Evolutionary conservation across 2,113 vertebrate species (phyloP), one percentile per base, ranked within the genome.

Genomic region (Pelmatolapia mariae): DNA sequence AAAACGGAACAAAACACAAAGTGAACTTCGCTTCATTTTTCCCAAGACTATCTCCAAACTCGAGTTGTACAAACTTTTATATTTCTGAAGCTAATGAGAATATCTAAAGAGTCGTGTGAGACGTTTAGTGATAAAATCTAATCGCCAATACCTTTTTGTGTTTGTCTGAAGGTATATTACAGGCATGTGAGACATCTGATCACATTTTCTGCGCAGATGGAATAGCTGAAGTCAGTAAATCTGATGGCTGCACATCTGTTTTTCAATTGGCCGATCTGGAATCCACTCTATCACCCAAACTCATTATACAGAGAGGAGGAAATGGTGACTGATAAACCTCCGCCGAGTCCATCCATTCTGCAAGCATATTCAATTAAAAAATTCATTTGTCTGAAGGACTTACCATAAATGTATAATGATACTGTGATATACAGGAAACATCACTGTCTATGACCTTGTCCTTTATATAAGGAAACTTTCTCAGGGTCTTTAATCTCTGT

Each of bases 361-460:
- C 85, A 61, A 85, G 89, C 76, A 89, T 56, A 86, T 91, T 93
- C 89, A 91, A 93, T 92, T 92, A 92, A 89, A 89, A 90, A 76
- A 68, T 76, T 56, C 29, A 94, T 93, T 90, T 92, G 68, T 91
- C 89, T 82, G 54, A 66, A 9, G 54, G 86, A 43, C 85, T 86
- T 88, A 84, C 76, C 86, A 90, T 93, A 26, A 91, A 91, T 84
- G 84, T 76, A 83, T 91, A 85, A 92, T 90, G 87, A 90, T 90
- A 89, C 84, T 86, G 80, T 63, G 87, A 85, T 85, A 90, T 88
- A 91, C 86, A 90, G 87, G 82, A 93, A 90, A 90, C 91, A 84
- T 80, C 78, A 80, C 15, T 54, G 71, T 88, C 61, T 79, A 7
- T 83, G 79, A 87, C 86, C 86, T 89, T 87, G 84, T 87, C 63